Evolutionary conservation across 2,888 invertebrate species (phyloP).

Genomic region (Hirtodrosophila alboralis): DNA sequence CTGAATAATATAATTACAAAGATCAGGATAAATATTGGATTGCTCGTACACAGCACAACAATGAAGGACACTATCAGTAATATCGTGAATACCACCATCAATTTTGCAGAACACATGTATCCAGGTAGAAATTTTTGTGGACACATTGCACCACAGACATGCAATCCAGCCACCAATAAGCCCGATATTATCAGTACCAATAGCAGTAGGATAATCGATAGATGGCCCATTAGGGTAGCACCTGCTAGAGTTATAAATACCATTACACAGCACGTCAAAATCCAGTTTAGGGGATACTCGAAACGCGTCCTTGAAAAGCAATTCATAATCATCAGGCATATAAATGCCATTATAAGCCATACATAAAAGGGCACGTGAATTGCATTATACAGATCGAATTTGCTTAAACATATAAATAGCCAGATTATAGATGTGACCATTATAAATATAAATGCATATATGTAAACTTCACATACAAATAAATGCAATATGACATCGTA

Average conservation of each 20-base stretch:
- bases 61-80: constrained; percentile 20
- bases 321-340: neutral
- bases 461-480: constrained; percentile 7
- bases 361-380: constrained; percentile 16
- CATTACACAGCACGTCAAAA: neutral
- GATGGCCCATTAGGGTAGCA: neutral
- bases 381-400: neutral
- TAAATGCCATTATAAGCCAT: constrained; percentile 7
- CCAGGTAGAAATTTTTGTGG: constrained; percentile 20
- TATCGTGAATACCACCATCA: constrained; percentile 7
- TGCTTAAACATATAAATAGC: neutral
- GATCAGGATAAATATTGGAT: constrained; percentile 1
- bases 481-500: neutral
- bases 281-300: constrained; percentile 24
- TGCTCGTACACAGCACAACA: neutral
- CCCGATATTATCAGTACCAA: neutral
- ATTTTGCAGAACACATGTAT: constrained; percentile 3
- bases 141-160: constrained; percentile 26
- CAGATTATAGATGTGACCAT: neutral
- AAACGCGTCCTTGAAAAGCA: constrained; percentile 8
- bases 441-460: constrained; percentile 6
- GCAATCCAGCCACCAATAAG: constrained; percentile 1
- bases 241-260: constrained; percentile 12
- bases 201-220: rapidly evolving
- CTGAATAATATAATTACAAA: neutral